These are phyloP conservation scores for Coelopa frigida DNA, from an alignment of 1,140 invertebrate species.

Conservation along the genomic window DNA sequence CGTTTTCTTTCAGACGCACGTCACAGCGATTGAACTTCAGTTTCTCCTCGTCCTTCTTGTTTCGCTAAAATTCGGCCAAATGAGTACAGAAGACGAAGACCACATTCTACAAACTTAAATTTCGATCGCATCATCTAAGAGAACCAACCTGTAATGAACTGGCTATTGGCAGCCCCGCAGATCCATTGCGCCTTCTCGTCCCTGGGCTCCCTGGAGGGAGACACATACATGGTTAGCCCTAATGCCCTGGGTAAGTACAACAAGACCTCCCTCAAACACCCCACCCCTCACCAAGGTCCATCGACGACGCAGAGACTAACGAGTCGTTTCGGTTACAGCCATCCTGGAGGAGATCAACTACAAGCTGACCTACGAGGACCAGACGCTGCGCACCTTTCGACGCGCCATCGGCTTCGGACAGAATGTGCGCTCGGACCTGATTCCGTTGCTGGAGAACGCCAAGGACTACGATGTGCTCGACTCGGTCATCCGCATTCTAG, in stretches of 20 bases:
- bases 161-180: slow-evolving; percentile 51
- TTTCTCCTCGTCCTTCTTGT: not conserved
- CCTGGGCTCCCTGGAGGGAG: slow-evolving; percentile 52
- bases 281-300: not conserved
- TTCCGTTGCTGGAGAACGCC: slow-evolving; percentile 57
- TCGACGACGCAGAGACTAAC: not conserved
- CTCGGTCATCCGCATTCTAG: slow-evolving; percentile 55
- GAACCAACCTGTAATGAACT: slow-evolving; percentile 29
- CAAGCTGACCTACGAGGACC: slow-evolving; percentile 57
- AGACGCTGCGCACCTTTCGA: slow-evolving; percentile 54
- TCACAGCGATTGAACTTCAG: no score
- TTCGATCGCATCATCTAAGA: not conserved
- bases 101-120: slow-evolving; percentile 15
- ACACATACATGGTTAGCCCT: slow-evolving; percentile 53
- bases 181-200: slow-evolving; percentile 56
- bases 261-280: not conserved
- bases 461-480: slow-evolving; percentile 56
- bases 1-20: no score
- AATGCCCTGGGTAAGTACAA: slow-evolving; percentile 54
- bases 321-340: slow-evolving; percentile 39
- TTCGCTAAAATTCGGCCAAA: slow-evolving; percentile 11
- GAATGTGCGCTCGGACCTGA: slow-evolving; percentile 59
- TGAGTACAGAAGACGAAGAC: slow-evolving; percentile 15
- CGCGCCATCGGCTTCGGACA: slow-evolving; percentile 60
- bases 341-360: slow-evolving; percentile 55